phyloP scores from a whole-genome alignment of 2,797 vertebrate species.

The Rhynchonycteris naso region DNA sequence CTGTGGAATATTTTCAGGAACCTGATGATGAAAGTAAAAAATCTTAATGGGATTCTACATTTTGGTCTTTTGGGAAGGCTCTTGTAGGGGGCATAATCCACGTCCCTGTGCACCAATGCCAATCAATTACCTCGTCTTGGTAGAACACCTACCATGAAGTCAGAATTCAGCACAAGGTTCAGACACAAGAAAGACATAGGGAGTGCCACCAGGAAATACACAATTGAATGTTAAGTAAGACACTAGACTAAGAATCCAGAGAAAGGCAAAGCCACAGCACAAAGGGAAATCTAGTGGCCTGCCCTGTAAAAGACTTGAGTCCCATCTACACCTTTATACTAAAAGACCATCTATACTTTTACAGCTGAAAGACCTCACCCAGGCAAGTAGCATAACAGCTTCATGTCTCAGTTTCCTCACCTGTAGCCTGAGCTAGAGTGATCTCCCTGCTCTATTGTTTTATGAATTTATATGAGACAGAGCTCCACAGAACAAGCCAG shows the following conservation, averaged over 20 bases:
- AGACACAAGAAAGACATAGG: background rate
- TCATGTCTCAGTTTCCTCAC: slow-evolving; percentile 16
- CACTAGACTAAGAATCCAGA: background rate
- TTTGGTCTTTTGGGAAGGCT: background rate
- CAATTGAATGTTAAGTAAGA: background rate
- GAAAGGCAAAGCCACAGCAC: background rate
- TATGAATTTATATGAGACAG: background rate
- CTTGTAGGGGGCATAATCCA: background rate
- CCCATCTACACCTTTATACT: background rate
- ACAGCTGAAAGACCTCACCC: background rate
- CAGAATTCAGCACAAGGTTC: background rate
- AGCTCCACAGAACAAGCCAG: background rate
- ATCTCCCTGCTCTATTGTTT: background rate
- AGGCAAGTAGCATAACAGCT: background rate
- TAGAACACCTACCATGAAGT: background rate
- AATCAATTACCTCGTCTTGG: background rate
- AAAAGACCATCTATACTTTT: too few relatives aligned
- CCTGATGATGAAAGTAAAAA: background rate
- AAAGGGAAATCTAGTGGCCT: background rate
- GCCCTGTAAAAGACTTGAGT: background rate
- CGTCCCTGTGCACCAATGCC: background rate
- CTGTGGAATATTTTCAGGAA: slow-evolving; percentile 48
- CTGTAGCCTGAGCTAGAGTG: background rate
- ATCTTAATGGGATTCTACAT: background rate
- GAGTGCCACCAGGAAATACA: background rate